These are phyloP conservation scores for Sparus aurata DNA, from an alignment of 2,797 vertebrate genomes.

Conservation along the genomic window DNA sequence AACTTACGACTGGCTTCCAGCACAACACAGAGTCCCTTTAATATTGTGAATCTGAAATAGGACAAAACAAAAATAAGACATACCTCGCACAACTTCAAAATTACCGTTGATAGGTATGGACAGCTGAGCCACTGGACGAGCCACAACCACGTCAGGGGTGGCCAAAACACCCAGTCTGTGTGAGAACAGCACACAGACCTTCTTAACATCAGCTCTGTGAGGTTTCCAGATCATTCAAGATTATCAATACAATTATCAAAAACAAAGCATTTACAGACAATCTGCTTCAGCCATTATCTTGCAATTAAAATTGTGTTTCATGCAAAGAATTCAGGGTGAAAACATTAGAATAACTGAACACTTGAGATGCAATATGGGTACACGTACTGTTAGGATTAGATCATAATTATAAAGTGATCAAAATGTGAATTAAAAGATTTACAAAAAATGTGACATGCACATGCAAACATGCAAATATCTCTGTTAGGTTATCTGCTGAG, in stretches of 20 bases:
- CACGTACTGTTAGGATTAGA: slow-evolving; percentile 21
- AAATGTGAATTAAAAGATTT: slow-evolving; percentile 4
- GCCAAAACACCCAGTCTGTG: slow-evolving; percentile 85
- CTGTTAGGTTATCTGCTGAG: neutral
- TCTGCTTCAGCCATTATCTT: slow-evolving; percentile 6
- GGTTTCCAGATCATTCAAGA: neutral
- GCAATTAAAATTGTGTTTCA: slow-evolving; percentile 28
- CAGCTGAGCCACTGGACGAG: slow-evolving; percentile 84
- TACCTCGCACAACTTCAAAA: slow-evolving; percentile 86
- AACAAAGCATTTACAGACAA: slow-evolving; percentile 13
- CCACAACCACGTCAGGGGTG: slow-evolving; percentile 85
- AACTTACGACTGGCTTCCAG: no score
- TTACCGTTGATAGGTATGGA: slow-evolving; percentile 86
- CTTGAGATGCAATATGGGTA: slow-evolving; percentile 15
- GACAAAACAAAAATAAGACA: slow-evolving; percentile 22
- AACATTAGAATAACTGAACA: slow-evolving; percentile 21
- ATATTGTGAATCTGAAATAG: neutral
- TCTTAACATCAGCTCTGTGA: slow-evolving; percentile 32
- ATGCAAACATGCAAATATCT: slow-evolving; percentile 64
- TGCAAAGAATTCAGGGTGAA: slow-evolving; percentile 44
- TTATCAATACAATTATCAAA: neutral
- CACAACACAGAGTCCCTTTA: no score
- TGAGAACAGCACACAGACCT: slow-evolving; percentile 62
- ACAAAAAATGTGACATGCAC: slow-evolving; percentile 25
- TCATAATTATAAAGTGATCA: slow-evolving; percentile 14